Evolutionary conservation across 1,140 invertebrate genomes (phyloP), one percentile per base, ranked within the genome.

Genomic region (Maconellicoccus hirsutus): DNA sequence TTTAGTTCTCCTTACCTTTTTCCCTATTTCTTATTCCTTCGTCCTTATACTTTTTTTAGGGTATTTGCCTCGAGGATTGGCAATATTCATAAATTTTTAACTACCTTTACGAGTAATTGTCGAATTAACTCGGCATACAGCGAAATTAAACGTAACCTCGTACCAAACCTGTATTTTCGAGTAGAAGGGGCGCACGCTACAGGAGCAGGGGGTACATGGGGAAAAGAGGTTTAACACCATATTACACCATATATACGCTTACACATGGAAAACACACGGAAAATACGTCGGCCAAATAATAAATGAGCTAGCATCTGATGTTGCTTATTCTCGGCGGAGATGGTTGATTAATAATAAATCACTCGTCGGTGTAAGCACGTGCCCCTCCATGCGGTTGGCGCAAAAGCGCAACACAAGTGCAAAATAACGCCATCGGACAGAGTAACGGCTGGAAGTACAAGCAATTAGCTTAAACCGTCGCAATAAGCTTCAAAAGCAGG

Each of bases 11-110:
- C 61, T 22, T 10, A 3, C 61, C 8, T 23, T 66, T 52, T 52
- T 16, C n/a, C 16, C 2, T 52, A 16, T 3, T 19, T 6, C 42
- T 3, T 14, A 16, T 52, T 52, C n/a, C n/a, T 52, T 52, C n/a
- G 42, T 52, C 42, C 42, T 3, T 52, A 6, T 33, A 33, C 12
- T 33, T 12, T 33, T 12, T 33, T 33, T 12, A 3, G 29, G 4
- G 29, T 33, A 6, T 4, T 52, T 14, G 42, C 16, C 2, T 19
- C 42, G 42, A 52, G 42, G n/a, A 19, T n/a, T n/a, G n/a, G n/a
- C 12, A 16, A 52, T 66, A 23, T 66, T 66, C 61, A 66, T 66
- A 66, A 23, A 66, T 66, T 66, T 66, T 66, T 66, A 66, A 66
- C 25, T 66, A 8, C 3, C 25, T 66, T 25, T 26, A 52, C 42